Evolutionary conservation across 2,797 vertebrate genomes (phyloP).

Genomic region (Alfaro cultratus): DNA sequence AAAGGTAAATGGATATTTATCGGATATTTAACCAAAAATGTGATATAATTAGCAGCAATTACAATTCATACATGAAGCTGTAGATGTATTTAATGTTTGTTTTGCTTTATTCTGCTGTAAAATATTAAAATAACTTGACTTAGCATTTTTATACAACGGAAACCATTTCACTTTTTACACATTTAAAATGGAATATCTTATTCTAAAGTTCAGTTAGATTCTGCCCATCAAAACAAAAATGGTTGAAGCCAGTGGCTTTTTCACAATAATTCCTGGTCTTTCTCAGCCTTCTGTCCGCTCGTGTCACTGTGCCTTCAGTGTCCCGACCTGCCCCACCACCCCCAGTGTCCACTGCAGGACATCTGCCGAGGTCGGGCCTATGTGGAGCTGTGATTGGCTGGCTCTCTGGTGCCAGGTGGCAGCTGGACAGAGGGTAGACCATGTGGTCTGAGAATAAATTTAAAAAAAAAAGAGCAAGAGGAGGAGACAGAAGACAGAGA

Average conservation of each 20-base stretch:
- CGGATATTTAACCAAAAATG: background rate
- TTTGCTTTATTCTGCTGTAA: background rate
- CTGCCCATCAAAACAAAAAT: slow-evolving; percentile 36
- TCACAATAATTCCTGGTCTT: slow-evolving; percentile 7
- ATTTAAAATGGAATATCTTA: background rate
- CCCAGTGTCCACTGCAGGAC: slow-evolving; percentile 64
- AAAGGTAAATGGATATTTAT: too few species aligned
- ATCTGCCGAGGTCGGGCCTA: slow-evolving; percentile 71
- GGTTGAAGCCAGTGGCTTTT: slow-evolving; percentile 42
- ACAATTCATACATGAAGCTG: background rate
- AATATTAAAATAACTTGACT: background rate
- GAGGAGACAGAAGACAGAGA: slow-evolving; percentile 4
- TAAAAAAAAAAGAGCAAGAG: slow-evolving; percentile 17
- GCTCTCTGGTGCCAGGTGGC: slow-evolving; percentile 68
- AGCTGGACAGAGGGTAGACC: slow-evolving; percentile 65
- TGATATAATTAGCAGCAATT: background rate
- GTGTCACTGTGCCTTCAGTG: slow-evolving; percentile 40
- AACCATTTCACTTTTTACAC: background rate
- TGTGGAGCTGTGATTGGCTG: slow-evolving; percentile 53
- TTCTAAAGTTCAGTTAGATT: slow-evolving; percentile 3
- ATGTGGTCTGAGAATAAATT: slow-evolving; percentile 33
- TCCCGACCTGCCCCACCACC: slow-evolving; percentile 47
- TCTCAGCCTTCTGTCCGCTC: slow-evolving; percentile 36
- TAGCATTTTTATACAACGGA: background rate
- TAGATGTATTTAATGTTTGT: background rate